Evolutionary conservation across 2,888 invertebrate genomes (phyloP).

Genomic region (Chromoteleia sp.): DNA sequence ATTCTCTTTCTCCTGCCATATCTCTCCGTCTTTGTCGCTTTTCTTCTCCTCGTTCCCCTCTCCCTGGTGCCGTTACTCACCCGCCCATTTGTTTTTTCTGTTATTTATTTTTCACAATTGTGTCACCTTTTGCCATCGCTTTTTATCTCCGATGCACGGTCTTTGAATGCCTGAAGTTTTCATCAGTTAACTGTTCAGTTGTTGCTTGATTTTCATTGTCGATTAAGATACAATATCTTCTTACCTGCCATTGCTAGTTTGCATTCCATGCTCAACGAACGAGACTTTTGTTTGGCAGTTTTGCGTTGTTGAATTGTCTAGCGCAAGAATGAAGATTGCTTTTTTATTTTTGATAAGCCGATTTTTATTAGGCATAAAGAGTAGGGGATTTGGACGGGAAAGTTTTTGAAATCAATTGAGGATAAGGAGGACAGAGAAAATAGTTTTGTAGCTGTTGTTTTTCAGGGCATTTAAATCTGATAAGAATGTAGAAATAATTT

Average conservation of each 20-base stretch:
- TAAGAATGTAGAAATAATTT: too few species aligned
- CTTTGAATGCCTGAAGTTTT: background rate
- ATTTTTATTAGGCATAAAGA: too few species aligned
- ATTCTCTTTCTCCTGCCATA: conserved; percentile 49
- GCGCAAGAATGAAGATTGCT: background rate
- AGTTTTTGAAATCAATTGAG: too few species aligned
- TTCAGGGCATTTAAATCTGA: too few species aligned
- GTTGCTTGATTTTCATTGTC: conserved; percentile 2
- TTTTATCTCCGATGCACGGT: conserved; percentile 1
- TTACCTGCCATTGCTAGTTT: conserved; percentile 19
- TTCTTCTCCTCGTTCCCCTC: conserved; percentile 36
- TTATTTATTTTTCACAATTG: conserved; percentile 8
- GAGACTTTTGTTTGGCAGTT: conserved; percentile 12
- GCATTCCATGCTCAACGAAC: background rate
- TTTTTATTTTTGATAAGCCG: too few species aligned
- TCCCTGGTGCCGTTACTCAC: conserved; percentile 49
- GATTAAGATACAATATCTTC: background rate
- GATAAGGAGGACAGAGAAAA: too few species aligned
- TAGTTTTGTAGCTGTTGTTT: too few species aligned
- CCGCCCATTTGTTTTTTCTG: conserved; percentile 49
- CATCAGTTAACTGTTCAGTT: background rate
- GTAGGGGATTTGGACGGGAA: too few species aligned
- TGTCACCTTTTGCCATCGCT: background rate
- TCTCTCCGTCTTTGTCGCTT: conserved; percentile 51
- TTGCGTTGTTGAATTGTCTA: background rate